Conservation (phyloP, 2,113 vertebrate genomes). For the Colius striatus region DNA sequence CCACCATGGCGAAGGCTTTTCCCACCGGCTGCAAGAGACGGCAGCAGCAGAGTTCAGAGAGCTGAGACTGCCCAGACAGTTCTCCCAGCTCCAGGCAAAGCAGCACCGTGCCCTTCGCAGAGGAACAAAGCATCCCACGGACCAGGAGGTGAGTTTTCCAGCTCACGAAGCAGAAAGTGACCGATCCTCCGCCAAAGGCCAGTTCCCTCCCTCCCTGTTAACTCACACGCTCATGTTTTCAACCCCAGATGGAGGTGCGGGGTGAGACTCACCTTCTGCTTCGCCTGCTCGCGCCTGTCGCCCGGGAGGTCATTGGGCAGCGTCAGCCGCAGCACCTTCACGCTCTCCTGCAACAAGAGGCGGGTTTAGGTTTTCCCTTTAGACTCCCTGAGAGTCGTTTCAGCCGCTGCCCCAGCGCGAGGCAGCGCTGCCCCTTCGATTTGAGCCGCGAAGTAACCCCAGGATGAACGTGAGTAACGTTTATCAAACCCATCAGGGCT, state of each 20-base stretch:
- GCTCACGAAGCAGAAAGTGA: rapidly evolving
- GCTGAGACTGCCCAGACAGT: neutral
- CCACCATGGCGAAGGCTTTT: constrained; percentile 87
- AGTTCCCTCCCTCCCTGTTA: neutral
- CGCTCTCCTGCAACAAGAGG: constrained; percentile 73
- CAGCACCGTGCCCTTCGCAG: neutral
- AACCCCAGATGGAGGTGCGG: rapidly evolving
- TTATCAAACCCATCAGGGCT: neutral
- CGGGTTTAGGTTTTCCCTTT: rapidly evolving
- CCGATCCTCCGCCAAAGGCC: neutral
- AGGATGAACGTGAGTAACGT: neutral
- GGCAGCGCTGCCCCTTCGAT: too few species aligned
- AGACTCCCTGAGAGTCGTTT: neutral
- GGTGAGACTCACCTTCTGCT: constrained; percentile 79
- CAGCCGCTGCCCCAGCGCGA: neutral
- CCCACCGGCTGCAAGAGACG: constrained; percentile 79
- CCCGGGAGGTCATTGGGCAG: constrained; percentile 79
- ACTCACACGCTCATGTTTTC: neutral
- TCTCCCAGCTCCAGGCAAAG: neutral
- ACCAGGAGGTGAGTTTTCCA: neutral
- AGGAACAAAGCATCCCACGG: neutral
- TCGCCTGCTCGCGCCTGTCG: constrained; percentile 66
- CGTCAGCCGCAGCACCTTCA: constrained; percentile 84
- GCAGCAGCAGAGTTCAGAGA: neutral
- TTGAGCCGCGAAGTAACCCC: neutral